Conservation (phyloP, 2,888 invertebrate genomes). For the Mellilla xanthometata region DNA sequence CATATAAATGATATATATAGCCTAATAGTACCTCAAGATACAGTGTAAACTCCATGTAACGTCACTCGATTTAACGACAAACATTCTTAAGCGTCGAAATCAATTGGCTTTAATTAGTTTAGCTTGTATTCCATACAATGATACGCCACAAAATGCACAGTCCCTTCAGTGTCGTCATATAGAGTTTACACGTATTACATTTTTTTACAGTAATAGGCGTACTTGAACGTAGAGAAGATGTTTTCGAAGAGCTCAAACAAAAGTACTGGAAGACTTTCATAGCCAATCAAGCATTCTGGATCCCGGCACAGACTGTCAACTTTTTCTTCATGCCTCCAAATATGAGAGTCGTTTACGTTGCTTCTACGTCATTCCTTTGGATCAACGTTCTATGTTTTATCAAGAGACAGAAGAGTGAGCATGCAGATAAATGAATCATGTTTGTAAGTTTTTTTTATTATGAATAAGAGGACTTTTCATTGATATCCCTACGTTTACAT, state of each 20-base stretch:
- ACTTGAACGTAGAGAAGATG: slow-evolving; percentile 87
- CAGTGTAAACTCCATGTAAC: too few species aligned
- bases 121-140: too few species aligned
- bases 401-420: slow-evolving; percentile 81
- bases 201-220: slow-evolving; percentile 85
- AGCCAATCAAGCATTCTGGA: slow-evolving; percentile 92
- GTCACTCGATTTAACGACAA: too few species aligned
- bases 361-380: slow-evolving; percentile 90
- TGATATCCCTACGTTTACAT: too few species aligned
- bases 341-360: slow-evolving; percentile 90
- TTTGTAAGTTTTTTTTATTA: too few species aligned
- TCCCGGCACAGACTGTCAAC: slow-evolving; percentile 91
- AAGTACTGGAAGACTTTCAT: slow-evolving; percentile 88
- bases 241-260: slow-evolving; percentile 86
- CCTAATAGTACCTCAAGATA: too few species aligned
- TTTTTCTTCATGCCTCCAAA: slow-evolving; percentile 88
- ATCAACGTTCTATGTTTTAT: slow-evolving; percentile 92
- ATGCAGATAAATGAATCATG: background rate
- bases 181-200: background rate
- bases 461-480: too few species aligned
- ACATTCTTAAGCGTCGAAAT: too few species aligned
- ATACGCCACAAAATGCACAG: too few species aligned
- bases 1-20: too few species aligned
- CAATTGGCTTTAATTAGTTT: too few species aligned
- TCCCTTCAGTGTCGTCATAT: too few species aligned